Evolutionary conservation across 1,140 invertebrate genomes (phyloP).

Genomic region (Holcopasites calliopsidis): DNA sequence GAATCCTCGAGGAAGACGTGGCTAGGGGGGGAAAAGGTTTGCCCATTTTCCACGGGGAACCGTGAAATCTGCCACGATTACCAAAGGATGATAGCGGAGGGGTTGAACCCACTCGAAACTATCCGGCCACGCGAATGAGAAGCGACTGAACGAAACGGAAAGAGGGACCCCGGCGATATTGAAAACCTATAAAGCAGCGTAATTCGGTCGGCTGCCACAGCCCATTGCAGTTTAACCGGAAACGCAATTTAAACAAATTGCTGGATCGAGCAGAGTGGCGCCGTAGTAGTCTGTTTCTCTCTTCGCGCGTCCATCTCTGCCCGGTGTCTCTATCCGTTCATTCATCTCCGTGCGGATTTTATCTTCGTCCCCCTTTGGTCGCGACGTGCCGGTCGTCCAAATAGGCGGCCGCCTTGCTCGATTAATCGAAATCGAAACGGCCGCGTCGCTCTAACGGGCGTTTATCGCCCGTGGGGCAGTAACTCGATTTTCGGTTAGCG

Average conservation of each 20-base stretch:
- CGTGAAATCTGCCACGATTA: constrained; percentile 15
- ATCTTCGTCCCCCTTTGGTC: constrained; percentile 5
- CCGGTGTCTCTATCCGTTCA: constrained; percentile 32
- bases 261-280: constrained; percentile 44
- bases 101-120: not conserved
- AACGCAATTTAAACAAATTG: constrained; percentile 75
- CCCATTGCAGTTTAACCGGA: constrained; percentile 66
- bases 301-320: constrained; percentile 31
- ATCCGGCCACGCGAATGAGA: not conserved
- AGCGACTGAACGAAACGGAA: not conserved
- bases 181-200: constrained; percentile 64
- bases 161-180: constrained; percentile 39
- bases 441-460: constrained; percentile 61
- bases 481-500: constrained; percentile 70
- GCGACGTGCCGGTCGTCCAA: constrained; percentile 14
- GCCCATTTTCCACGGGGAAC: not conserved
- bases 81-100: not conserved
- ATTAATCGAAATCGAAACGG: constrained; percentile 75
- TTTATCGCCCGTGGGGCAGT: constrained; percentile 72
- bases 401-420: constrained; percentile 65
- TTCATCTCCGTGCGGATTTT: not conserved
- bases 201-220: constrained; percentile 63
- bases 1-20: not conserved
- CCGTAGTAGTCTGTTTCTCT: constrained; percentile 3
- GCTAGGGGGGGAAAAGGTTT: not conserved